Base-by-base conservation (phyloP, 1,140 invertebrate species). In the Muscidifurax raptorellus region DNA sequence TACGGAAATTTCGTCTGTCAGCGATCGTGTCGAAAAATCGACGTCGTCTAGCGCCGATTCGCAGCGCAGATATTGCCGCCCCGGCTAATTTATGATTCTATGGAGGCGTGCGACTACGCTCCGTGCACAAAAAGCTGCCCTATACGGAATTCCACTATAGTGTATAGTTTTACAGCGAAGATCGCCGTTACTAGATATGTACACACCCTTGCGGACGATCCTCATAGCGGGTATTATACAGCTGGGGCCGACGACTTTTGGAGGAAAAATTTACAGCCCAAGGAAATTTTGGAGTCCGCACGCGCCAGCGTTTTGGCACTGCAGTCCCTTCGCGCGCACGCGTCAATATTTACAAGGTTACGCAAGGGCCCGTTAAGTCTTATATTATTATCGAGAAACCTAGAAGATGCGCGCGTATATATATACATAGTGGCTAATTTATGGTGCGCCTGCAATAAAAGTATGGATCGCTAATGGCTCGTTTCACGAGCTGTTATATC, bases 261-360 rank as follows among this genome's bases (percentile, higher is more conserved):
- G 52, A 59, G 0, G 52, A 59, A 22, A 71, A 74, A 82, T 82
- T 82, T 82, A 82, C 69, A 82, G 72, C 27, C 64, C 13, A 22
- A 27, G 64, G n/a, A 66, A 3, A 18, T 3, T 52, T 52, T 1
- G 36, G 18, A 44, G 40, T 72, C 5, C 72, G 72, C 22, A 32
- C 40, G 15, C 18, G 72, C 22, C 30, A 30, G 30, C 69, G 36
- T 74, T n/a, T 74, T 18, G 71, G 10, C 66, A 30, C 18, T 64
- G 18, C 59, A 64, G 36, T 3, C 36, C 1, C 59, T 12, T 1
- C n/a, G 18, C 59, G 59, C n/a, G 80, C 10, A 22, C 69, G 15
- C 80, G 52, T 67, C 72, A 82, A 82, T 82, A 47, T 82, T 82
- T 27, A 82, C 81, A 82, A 82, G 81, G 81, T 76, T 82, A 47